phyloP scores from a whole-genome alignment of 2,888 invertebrate species.

The Drosophila subsilvestris region DNA sequence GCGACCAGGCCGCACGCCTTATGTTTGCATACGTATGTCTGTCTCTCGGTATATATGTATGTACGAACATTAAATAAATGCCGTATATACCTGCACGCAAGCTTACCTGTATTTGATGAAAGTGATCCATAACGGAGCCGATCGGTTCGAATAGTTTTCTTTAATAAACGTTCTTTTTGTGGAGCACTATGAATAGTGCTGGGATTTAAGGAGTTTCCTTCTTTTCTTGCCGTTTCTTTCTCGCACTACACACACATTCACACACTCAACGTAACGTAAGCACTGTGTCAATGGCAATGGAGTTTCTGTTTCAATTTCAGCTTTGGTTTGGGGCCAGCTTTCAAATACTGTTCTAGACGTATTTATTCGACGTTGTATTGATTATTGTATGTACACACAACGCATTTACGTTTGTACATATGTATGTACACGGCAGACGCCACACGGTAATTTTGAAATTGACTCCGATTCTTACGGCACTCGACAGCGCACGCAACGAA shows the following conservation, averaged over 20 bases:
- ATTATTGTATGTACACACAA: constrained; percentile 58
- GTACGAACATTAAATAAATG: constrained; percentile 15
- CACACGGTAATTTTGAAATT: constrained; percentile 53
- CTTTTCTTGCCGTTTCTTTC: constrained; percentile 26
- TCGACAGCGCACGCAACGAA: constrained; percentile 43
- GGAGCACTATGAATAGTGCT: constrained; percentile 2
- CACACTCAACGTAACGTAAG: constrained; percentile 38
- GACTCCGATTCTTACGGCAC: constrained; percentile 58
- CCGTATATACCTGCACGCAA: constrained; percentile 58
- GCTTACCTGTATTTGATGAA: constrained; percentile 84
- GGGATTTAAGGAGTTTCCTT: constrained; percentile 11
- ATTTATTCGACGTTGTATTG: constrained; percentile 67
- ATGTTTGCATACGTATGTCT: constrained; percentile 16
- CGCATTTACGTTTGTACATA: constrained; percentile 32
- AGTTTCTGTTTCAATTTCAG: constrained; percentile 7
- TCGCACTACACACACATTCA: constrained; percentile 54
- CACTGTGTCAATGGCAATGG: constrained; percentile 54
- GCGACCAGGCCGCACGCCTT: constrained; percentile 40
- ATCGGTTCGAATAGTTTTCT: constrained; percentile 38
- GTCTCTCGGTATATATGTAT: constrained; percentile 22
- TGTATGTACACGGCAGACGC: constrained; percentile 51
- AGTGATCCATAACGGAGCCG: constrained; percentile 80
- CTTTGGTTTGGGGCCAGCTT: constrained; percentile 59
- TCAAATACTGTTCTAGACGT: constrained; percentile 38
- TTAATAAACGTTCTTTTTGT: neutral